phyloP scores from a whole-genome alignment of 2,888 invertebrate species.

The Boloria selene region DNA sequence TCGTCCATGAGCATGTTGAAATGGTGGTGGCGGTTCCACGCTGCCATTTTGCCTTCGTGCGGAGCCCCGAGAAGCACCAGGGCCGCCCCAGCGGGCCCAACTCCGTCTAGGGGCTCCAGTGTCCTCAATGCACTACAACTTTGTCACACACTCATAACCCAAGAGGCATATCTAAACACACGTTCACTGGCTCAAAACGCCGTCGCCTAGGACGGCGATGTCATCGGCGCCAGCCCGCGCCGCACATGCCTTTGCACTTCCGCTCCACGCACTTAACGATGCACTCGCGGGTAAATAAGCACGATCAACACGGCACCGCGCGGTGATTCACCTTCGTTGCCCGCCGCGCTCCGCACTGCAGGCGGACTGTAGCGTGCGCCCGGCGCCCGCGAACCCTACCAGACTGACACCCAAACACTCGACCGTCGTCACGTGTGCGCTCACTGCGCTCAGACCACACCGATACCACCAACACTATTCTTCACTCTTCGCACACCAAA shows the following conservation, averaged over 20 bases:
- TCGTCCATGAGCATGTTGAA: slow-evolving; percentile 86
- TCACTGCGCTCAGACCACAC: slow-evolving; percentile 54
- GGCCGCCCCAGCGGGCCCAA: slow-evolving; percentile 84
- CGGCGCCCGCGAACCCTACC: slow-evolving; percentile 64
- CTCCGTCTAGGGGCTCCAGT: slow-evolving; percentile 85
- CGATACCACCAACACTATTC: slow-evolving; percentile 60
- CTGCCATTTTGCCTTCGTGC: slow-evolving; percentile 85
- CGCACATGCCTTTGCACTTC: slow-evolving; percentile 79
- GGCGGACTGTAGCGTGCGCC: slow-evolving; percentile 63
- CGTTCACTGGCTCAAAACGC: slow-evolving; percentile 72
- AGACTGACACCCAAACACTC: slow-evolving; percentile 77
- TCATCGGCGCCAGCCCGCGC: slow-evolving; percentile 75
- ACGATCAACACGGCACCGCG: slow-evolving; percentile 63
- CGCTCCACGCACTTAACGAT: slow-evolving; percentile 73
- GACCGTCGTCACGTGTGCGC: slow-evolving; percentile 73
- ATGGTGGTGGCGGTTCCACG: slow-evolving; percentile 89
- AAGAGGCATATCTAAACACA: slow-evolving; percentile 72
- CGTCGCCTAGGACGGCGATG: slow-evolving; percentile 69
- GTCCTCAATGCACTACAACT: slow-evolving; percentile 79
- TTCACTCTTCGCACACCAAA: slow-evolving; percentile 56
- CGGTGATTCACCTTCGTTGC: slow-evolving; percentile 77
- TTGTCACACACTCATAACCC: slow-evolving; percentile 82
- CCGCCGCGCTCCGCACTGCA: slow-evolving; percentile 73
- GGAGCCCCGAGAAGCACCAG: slow-evolving; percentile 83
- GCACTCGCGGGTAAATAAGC: slow-evolving; percentile 80